A percentile compares a stretch with the other conserved stretches of the same genome.
Evolutionary conservation across 2,888 invertebrate species (phyloP).

Genomic region (Calameuta filiformis): DNA sequence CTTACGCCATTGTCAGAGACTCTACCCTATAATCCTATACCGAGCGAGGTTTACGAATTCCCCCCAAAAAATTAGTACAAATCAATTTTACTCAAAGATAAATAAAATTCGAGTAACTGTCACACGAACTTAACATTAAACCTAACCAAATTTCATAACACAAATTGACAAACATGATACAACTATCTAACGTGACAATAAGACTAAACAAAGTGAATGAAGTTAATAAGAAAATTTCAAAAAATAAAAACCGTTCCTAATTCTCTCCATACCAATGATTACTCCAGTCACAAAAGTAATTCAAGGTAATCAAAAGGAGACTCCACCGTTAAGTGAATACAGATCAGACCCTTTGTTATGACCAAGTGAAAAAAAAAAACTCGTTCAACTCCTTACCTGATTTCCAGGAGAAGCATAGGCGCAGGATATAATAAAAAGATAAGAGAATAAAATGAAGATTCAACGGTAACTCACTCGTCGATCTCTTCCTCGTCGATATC

Average conservation of each 20-base stretch:
- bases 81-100: neutral
- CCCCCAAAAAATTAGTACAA: neutral
- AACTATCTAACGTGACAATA: too few relatives aligned
- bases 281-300: neutral
- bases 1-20: neutral
- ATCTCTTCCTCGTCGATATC: constrained; percentile 52
- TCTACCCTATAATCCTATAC: neutral
- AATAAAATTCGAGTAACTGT: neutral
- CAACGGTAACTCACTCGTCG: constrained; percentile 49
- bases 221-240: too few relatives aligned
- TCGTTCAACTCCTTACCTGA: neutral
- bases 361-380: neutral
- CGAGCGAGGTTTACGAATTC: neutral
- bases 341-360: neutral
- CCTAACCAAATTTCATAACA: neutral
- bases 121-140: neutral
- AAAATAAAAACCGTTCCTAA: too few relatives aligned
- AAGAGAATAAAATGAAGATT: neutral
- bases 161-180: neutral
- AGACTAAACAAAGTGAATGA: too few relatives aligned
- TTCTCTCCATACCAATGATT: neutral
- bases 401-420: neutral
- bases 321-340: neutral
- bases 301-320: neutral
- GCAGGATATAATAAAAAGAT: neutral